Evolutionary conservation across 2,797 vertebrate genomes (phyloP), one percentile per base, ranked within the genome.

Genomic region (Acomys russatus): DNA sequence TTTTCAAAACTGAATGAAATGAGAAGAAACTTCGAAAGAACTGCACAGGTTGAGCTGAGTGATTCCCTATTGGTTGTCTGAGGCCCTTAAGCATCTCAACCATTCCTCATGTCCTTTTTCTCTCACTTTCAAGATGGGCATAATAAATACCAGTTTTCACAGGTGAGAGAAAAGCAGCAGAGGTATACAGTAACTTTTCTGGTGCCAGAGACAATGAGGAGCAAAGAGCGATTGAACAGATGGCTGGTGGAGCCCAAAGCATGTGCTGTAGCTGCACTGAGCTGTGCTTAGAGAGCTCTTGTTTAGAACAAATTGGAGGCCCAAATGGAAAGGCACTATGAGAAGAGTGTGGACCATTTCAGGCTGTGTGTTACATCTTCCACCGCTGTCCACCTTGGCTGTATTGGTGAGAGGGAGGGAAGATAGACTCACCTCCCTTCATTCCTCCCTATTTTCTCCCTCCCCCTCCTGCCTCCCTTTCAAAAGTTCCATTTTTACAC

Each of bases 1-100:
- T 63, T 94, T 96, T 95, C 63, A 94, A 91, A 94, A 94, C 8
- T 85, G 91, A 95, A 87, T 66, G 79, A 64, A 96, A 94, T 38
- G 51, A 90, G 68, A 54, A 44, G 93, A 94, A 92, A 91, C 4
- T 66, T 94, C 7, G 3, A 85, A 78, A 94, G 86, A 92, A 92
- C 84, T 92, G 68, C 18, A 35, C 38, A 51, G 9, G 73, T 30
- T 85, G 56, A 64, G 86, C 51, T 63, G 68, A 92, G 83, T 64
- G 61, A 85, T 92, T 68, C 90, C 71, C 74, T 79, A 54, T 59
- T 25, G 92, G 89, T 92, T 77, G 44, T 35, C 90, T 49, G 80
- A 71, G 63, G 88, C 33, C 22, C 30, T 92, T 68, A 91, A 1
- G 23, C 25, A 61, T 59, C 28, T 28, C 74, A 79, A 90, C 76